These are phyloP conservation scores for human (Homo sapiens) DNA, from an alignment of 2,113 vertebrate genomes.

Conservation along the genomic window GRCh38 chr9:106923501-106924000, in stretches of 20 bases:
- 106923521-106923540: slow-evolving; percentile 88
- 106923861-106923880: not conserved
- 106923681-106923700: not conserved
- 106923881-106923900: not conserved
- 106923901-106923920: not conserved
- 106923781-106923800: not conserved
- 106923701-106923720: not conserved
- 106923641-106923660: slow-evolving; percentile 1
- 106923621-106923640: not conserved
- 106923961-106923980: not conserved
- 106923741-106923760: not conserved
- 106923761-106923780: not conserved
- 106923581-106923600: slow-evolving; percentile 88
- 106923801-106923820: slow-evolving; percentile 10
- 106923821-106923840: not conserved
- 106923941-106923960: not conserved
- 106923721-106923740: not conserved
- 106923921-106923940: not conserved
- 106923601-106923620: slow-evolving; percentile 85
- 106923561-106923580: slow-evolving; percentile 92
- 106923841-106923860: not conserved
- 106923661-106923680: not conserved
- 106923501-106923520: slow-evolving; percentile 83
- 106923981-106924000: not conserved
- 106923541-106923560: slow-evolving; percentile 91